These are phyloP conservation scores for Andricus curvator DNA, from an alignment of 2,888 invertebrate genomes.

Conservation along the genomic window DNA sequence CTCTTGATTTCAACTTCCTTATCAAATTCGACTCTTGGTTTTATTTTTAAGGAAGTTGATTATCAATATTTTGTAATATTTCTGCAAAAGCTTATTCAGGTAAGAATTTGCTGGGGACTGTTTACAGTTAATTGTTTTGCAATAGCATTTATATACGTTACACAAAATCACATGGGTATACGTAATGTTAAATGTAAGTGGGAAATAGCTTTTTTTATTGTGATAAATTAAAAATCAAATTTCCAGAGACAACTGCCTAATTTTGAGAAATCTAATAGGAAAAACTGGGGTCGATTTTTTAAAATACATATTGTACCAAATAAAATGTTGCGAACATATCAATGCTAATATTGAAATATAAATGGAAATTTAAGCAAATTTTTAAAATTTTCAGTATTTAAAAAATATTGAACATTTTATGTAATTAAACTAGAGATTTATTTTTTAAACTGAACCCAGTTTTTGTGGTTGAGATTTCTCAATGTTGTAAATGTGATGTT, in stretches of 20 bases:
- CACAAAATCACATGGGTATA: slow-evolving; percentile 15
- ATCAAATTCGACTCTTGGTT: not conserved
- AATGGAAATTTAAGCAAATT: not conserved
- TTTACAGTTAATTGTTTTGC: slow-evolving; percentile 22
- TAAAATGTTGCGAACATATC: slow-evolving; percentile 7
- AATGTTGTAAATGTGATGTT: slow-evolving; percentile 34
- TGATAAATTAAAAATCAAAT: not conserved
- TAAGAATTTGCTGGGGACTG: slow-evolving; percentile 5
- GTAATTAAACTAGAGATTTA: not conserved
- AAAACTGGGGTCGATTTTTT: slow-evolving; percentile 9
- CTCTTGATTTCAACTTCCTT: not conserved
- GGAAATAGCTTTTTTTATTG: slow-evolving; percentile 21
- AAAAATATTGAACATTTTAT: not conserved
- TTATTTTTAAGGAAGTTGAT: not conserved
- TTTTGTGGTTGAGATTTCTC: slow-evolving; percentile 29
- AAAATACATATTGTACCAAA: not conserved
- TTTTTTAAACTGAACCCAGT: slow-evolving; percentile 19
- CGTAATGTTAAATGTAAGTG: slow-evolving; percentile 27
- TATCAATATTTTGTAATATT: not conserved
- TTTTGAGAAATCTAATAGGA: not conserved
- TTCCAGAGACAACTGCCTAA: not conserved
- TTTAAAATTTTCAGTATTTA: not conserved
- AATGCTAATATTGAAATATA: not conserved
- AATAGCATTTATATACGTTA: slow-evolving; percentile 10
- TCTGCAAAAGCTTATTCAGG: not conserved